Conservation (phyloP, 1,140 invertebrate species). For the Aphaenogaster floridana region DNA sequence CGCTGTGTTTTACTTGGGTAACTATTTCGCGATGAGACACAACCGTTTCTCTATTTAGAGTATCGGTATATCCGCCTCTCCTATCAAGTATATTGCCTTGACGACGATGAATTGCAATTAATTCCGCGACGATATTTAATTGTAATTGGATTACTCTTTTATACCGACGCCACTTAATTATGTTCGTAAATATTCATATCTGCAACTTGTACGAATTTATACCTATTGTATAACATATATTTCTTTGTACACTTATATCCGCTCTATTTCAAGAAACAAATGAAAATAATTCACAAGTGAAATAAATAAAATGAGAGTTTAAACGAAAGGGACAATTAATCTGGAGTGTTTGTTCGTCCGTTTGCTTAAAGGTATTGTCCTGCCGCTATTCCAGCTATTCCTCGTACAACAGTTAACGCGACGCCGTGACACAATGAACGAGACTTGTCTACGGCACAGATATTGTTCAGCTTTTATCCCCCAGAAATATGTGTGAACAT, state of each 20-base stretch:
- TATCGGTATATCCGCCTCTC: neutral
- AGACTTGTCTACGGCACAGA: slow-evolving; percentile 40
- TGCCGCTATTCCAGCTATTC: neutral
- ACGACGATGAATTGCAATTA: neutral
- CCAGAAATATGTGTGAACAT: slow-evolving; percentile 49
- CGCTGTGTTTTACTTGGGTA: neutral
- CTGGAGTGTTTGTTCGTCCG: neutral
- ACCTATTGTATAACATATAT: no score
- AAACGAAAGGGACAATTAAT: slow-evolving; percentile 12
- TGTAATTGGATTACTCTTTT: neutral
- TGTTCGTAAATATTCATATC: neutral
- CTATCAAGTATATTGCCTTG: no score
- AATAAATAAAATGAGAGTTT: neutral
- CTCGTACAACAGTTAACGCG: slow-evolving; percentile 14
- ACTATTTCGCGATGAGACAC: slow-evolving; percentile 24
- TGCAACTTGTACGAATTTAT: neutral
- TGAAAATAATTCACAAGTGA: neutral
- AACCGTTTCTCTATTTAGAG: neutral
- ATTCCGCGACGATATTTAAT: neutral
- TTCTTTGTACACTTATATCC: neutral
- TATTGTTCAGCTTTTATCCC: slow-evolving; percentile 61
- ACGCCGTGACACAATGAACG: slow-evolving; percentile 40
- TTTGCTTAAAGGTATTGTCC: slow-evolving; percentile 30
- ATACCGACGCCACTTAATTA: neutral
- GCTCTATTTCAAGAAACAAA: neutral